Evolutionary conservation across 2,888 invertebrate genomes (phyloP), one percentile per base, ranked within the genome.

Genomic region (Ennomos fuscantarius): DNA sequence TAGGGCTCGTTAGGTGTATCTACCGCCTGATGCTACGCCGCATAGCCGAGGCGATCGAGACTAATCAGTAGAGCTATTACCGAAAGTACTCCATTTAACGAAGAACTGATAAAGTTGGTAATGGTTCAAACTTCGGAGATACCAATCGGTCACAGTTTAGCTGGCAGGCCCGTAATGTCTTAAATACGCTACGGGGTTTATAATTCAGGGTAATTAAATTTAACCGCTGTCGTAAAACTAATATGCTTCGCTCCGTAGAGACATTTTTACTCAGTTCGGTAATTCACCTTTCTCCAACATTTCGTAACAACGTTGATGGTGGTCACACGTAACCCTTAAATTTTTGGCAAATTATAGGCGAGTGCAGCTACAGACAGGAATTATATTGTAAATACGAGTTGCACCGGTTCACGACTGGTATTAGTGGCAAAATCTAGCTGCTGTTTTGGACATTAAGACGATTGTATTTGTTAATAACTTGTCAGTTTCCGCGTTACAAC

Each of bases 1-100:
- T 59, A 49, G 52, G 1, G 42, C 42, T 56, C 63, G 63, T 56
- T 56, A 51, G 45, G 51, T 54, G 24, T 51, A 53, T 53, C 60
- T 41, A 41, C 33, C 33, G 42, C 39, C 34, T 33, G 44, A 43
- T 35, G 32, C 37, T n/a, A 35, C 12, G 37, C 39, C 33, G 5
- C 8, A 32, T 33, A 55, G 32, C 5, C 12, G 46, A 40, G 42
- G 8, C 43, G 34, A 44, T 52, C 12, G 9, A 15, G 10, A 12
- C 32, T 42, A 8, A 55, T 43, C 42, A 33, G 48, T 42, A 39
- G 24, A 50, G 34, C 33, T 44, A 42, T 55, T 49, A 42, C 46
- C 10, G n/a, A 43, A 55, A 43, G 9, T 43, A 10, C 10, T 8
- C 8, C 1, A 12, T 24, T 31, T 31, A 46, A 36, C 12, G 24